Base-by-base conservation (phyloP, 2,113 vertebrate species). In the Neogale vison region DNA sequence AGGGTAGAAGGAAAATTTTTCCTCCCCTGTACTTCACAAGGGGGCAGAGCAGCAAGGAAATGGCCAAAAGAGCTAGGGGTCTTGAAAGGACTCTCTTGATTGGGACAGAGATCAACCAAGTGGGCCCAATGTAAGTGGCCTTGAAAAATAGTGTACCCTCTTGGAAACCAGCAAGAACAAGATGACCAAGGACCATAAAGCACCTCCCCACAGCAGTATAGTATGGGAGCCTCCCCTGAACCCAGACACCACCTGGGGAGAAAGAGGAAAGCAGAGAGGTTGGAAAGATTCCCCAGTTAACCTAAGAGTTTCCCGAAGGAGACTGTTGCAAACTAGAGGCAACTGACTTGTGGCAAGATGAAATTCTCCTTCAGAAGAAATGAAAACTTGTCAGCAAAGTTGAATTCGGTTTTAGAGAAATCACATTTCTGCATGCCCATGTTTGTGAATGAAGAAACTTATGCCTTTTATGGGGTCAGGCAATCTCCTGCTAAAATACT, bases 101-200 rank as follows among this genome's bases (percentile, higher is more conserved):
- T 50, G 79, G 77, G 61, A 34, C 31, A 29, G 61, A 80, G 42
- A 82, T 24, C 90, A 47, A 34, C 42, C 21, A 63, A 52, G 18
- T 6, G 2, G 0, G 10, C 42, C 17, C 12, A 11, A 3, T 34
- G 36, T 11, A n/a, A 3, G 10, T 47, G 59, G 34, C 67, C 26
- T 42, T 12, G 10, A 11, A 18, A 65, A 59, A 76, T 1, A 0
- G 36, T 7, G 39, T 18, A 0, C 20, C 31, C 29, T 21, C 9
- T 6, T 20, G 50, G n/a, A 47, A 18, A 39, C 20, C 65, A 23
- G 24, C 0, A 1, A 72, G 23, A 59, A 29, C 1, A 15, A 9
- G 31, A 24, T 10, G 2, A 24, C 36, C 0, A 13, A 71, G 36
- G 63, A n/a, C 67, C 45, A 6, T 34, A 15, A 20, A 36, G 65